phyloP scores from a whole-genome alignment of 1,140 invertebrate genomes.

The Chironomus tepperi region DNA sequence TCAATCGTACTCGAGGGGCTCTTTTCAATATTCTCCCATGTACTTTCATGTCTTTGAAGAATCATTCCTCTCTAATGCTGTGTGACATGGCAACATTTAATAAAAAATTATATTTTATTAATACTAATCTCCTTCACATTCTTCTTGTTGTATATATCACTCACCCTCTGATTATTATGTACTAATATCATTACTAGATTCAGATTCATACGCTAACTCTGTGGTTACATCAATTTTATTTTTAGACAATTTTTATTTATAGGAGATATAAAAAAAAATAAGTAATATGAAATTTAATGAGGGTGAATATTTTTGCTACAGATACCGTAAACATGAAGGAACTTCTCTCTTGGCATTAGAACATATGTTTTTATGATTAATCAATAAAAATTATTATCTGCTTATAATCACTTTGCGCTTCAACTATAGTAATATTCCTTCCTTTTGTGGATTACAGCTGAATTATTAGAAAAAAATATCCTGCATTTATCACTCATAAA shows the following conservation, averaged over 20 bases:
- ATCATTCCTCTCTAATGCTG: background rate
- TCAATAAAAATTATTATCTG: slow-evolving; percentile 11
- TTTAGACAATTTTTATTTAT: slow-evolving; percentile 9
- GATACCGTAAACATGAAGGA: background rate
- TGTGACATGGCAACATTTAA: slow-evolving; percentile 12
- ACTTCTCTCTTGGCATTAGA: background rate
- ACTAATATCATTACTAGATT: background rate
- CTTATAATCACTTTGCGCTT: slow-evolving; percentile 9
- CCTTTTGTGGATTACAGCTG: too few species aligned
- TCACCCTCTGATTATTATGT: background rate
- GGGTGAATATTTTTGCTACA: background rate
- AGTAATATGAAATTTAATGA: slow-evolving; percentile 1
- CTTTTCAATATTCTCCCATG: background rate
- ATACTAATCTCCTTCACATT: slow-evolving; percentile 8
- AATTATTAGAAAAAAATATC: too few species aligned
- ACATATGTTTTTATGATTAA: slow-evolving; percentile 11
- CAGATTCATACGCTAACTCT: background rate
- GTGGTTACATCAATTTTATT: background rate
- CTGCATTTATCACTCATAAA: too few species aligned
- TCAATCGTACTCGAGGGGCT: slow-evolving; percentile 5
- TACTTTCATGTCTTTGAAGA: background rate
- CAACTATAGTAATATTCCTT: too few species aligned
- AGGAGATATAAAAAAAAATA: background rate
- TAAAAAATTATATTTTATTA: slow-evolving; percentile 15
- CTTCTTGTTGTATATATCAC: background rate